Evolutionary conservation across 1,140 invertebrate genomes (phyloP).

Genomic region (Heliconius hermathena): DNA sequence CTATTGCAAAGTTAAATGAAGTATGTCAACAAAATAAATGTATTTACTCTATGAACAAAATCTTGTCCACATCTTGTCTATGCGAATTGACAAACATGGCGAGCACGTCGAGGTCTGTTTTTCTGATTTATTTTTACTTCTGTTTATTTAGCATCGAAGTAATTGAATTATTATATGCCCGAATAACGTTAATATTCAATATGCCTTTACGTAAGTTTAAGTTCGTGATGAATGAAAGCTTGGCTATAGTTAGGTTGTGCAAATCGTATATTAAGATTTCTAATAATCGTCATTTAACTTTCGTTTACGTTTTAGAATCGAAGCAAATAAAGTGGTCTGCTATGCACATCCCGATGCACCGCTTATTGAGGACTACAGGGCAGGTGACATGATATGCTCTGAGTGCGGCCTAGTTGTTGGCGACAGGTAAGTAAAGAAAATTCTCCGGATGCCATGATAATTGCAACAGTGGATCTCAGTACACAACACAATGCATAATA

Average conservation of each 20-base stretch:
- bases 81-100: conserved; percentile 73
- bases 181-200: conserved; percentile 51
- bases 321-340: conserved; percentile 92
- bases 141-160: conserved; percentile 47
- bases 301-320: conserved; percentile 82
- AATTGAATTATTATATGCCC: conserved; percentile 42
- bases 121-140: conserved; percentile 67
- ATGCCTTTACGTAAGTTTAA: conserved; percentile 59
- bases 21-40: neutral
- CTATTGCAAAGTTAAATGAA: neutral
- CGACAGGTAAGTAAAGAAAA: conserved; percentile 88
- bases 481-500: conserved; percentile 25
- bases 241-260: conserved; percentile 28
- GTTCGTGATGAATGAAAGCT: conserved; percentile 29
- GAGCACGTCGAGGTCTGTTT: conserved; percentile 82
- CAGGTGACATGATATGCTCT: conserved; percentile 99
- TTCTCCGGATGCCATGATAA: neutral
- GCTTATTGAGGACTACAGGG: conserved; percentile 98
- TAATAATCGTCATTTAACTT: conserved; percentile 42
- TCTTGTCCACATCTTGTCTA: conserved; percentile 42
- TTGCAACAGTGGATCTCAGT: conserved; percentile 21
- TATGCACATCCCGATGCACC: conserved; percentile 97
- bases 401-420: conserved; percentile 99
- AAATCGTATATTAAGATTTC: conserved; percentile 45
- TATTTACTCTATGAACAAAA: neutral